Conservation (phyloP, 2,888 invertebrate species). For the Drosophila silvestris region DNA sequence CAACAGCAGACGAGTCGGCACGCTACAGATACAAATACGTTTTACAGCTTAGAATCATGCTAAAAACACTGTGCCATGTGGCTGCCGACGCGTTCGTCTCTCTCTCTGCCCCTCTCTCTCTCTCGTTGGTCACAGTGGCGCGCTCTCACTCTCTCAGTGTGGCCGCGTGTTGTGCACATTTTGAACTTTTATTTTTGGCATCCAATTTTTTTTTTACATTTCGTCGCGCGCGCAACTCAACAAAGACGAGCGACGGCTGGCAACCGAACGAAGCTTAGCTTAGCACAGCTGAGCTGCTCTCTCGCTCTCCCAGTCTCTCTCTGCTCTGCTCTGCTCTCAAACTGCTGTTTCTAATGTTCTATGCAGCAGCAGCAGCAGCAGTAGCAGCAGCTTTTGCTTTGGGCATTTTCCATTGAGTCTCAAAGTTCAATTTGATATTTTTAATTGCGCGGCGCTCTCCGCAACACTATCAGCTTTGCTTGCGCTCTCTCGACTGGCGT, state of each 20-base stretch:
- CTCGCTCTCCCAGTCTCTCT: slow-evolving; percentile 2
- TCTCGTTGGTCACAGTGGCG: not conserved
- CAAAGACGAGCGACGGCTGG: slow-evolving; percentile 5
- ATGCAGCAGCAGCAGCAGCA: slow-evolving; percentile 39
- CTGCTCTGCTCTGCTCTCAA: slow-evolving; percentile 14
- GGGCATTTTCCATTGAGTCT: slow-evolving; percentile 79
- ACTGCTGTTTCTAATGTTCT: slow-evolving; percentile 40
- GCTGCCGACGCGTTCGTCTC: slow-evolving; percentile 18
- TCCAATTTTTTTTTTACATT: slow-evolving; percentile 49
- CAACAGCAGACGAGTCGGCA: slow-evolving; percentile 30
- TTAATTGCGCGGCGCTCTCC: slow-evolving; percentile 48
- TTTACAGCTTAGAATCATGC: slow-evolving; percentile 31
- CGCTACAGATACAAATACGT: slow-evolving; percentile 34
- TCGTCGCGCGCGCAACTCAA: slow-evolving; percentile 71
- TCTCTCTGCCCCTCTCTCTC: slow-evolving; percentile 15
- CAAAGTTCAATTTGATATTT: slow-evolving; percentile 75
- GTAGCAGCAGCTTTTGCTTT: slow-evolving; percentile 49
- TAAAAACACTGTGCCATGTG: slow-evolving; percentile 43
- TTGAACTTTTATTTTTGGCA: slow-evolving; percentile 71
- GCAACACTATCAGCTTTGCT: slow-evolving; percentile 1
- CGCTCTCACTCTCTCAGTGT: slow-evolving; percentile 27
- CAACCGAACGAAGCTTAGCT: slow-evolving; percentile 11
- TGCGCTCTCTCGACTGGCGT: not conserved
- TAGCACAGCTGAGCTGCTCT: slow-evolving; percentile 32
- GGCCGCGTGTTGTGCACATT: slow-evolving; percentile 64